Base-by-base conservation (phyloP, 2,113 vertebrate genomes). In the Notothenia rossii region DNA sequence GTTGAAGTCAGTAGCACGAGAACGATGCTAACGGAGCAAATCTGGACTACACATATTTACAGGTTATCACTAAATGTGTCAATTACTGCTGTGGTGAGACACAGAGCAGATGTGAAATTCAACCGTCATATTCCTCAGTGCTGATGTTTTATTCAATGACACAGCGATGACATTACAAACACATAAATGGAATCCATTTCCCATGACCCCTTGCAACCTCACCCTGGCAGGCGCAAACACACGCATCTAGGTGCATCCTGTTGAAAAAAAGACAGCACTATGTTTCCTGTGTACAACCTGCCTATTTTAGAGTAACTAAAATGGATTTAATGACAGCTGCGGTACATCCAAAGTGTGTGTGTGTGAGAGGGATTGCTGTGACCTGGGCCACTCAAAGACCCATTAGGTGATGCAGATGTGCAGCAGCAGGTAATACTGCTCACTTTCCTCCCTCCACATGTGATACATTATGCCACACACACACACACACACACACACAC, bases 271-370 rank as follows among this genome's bases (percentile, higher is more conserved):
- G 14, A 66, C 54, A 63, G 65, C 54, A 22, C 63, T 20, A 17
- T 54, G 67, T 54, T 29, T 45, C 29, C 4, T 2, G 20, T 51
- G 49, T 45, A 11, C 22, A 75, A 70, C 81, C 62, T 53, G 14
- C 13, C 11, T 33, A 80, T 90, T 85, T 84, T 55, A 78, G 29
- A 73, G 40, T 50, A 88, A 74, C 84, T 83, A 92, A 93, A 40
- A 94, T 92, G 87, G 89, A 88, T 82, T 74, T 91, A 88, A 89
- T 88, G 85, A 88, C 75, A 46, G 71, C 53, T 72, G 75, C 53
- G 65, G 67, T 2, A 12, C 49, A 50, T 56, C 29, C 6, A 7
- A 33, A 50, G 25, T 51, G 2, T 36, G 20, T 36, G 29, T 29
- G 40, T n/a, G 53, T 4, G 43, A 14, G 61, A 69, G 50, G 51